phyloP scores from a whole-genome alignment of 2,113 vertebrate species.

The Corythaixoides concolor region DNA sequence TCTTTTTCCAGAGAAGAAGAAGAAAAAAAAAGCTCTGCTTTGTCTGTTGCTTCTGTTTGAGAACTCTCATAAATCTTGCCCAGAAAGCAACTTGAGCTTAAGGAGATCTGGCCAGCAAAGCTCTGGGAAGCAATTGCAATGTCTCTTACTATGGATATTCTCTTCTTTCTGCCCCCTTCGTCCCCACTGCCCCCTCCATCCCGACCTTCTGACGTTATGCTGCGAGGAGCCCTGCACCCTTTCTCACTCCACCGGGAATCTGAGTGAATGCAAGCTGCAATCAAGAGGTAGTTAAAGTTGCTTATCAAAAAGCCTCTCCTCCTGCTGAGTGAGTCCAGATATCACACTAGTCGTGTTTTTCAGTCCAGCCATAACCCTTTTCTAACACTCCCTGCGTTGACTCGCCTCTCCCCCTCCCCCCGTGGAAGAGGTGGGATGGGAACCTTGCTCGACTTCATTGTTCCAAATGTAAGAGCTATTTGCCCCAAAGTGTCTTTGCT shows the following conservation, averaged over 20 bases:
- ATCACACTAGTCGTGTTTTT: constrained; percentile 14
- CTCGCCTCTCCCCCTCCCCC: constrained; percentile 38
- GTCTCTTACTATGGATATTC: constrained; percentile 4
- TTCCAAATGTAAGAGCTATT: constrained; percentile 75
- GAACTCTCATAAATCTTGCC: constrained; percentile 74
- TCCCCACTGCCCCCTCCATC: background rate
- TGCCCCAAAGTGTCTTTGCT: constrained; percentile 75
- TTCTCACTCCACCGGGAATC: constrained; percentile 58
- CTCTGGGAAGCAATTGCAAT: constrained; percentile 27
- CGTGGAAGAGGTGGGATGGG: constrained; percentile 62
- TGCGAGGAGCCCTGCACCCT: constrained; percentile 58
- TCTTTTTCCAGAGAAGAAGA: constrained; percentile 41
- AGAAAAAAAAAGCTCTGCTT: constrained; percentile 24
- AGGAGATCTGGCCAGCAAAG: constrained; percentile 1
- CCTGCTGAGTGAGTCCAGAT: background rate
- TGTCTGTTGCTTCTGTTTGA: constrained; percentile 71
- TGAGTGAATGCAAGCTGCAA: constrained; percentile 17
- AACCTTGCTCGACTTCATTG: constrained; percentile 76
- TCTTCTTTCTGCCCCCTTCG: constrained; percentile 27
- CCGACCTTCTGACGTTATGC: constrained; percentile 29
- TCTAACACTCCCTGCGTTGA: background rate
- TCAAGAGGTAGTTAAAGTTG: constrained; percentile 40
- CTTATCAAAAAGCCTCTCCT: constrained; percentile 40
- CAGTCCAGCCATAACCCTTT: constrained; percentile 22
- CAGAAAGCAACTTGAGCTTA: constrained; percentile 62